These are phyloP conservation scores for Xerus inauris DNA, from an alignment of 2,113 vertebrate genomes.

Conservation along the genomic window DNA sequence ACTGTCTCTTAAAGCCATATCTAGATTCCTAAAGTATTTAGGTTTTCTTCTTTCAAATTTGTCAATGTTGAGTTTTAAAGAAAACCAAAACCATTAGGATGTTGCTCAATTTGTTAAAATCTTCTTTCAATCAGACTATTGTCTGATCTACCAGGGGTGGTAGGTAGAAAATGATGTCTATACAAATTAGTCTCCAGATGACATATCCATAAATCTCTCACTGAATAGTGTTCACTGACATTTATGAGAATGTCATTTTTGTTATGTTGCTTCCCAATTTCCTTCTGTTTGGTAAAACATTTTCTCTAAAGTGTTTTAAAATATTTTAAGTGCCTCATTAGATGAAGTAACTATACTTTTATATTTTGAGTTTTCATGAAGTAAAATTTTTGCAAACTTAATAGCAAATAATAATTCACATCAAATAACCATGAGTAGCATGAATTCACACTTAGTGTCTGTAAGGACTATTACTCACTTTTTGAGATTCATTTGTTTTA, in stretches of 20 bases:
- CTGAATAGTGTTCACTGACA: not conserved
- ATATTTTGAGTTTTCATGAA: not conserved
- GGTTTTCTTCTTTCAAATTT: not conserved
- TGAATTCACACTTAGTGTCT: not conserved
- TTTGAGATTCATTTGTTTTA: not conserved
- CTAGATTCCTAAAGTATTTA: not conserved
- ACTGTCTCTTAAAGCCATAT: not conserved
- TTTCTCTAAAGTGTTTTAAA: not conserved
- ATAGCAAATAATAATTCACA: not conserved
- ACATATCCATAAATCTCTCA: not conserved
- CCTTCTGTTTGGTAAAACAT: not conserved
- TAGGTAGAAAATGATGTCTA: not conserved
- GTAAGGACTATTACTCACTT: not conserved
- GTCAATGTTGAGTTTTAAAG: conserved; percentile 2
- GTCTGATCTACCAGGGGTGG: not conserved
- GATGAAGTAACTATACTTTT: not conserved
- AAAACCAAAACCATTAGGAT: not conserved
- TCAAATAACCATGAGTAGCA: not conserved
- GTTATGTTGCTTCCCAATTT: not conserved
- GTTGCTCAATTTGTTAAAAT: conserved; percentile 33
- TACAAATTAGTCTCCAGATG: not conserved
- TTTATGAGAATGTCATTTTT: not conserved
- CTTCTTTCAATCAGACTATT: not conserved
- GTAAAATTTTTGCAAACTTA: not conserved
- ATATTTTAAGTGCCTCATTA: conserved; percentile 1